Conservation (phyloP, 2,888 invertebrate genomes). For the Ophioninae sp. region DNA sequence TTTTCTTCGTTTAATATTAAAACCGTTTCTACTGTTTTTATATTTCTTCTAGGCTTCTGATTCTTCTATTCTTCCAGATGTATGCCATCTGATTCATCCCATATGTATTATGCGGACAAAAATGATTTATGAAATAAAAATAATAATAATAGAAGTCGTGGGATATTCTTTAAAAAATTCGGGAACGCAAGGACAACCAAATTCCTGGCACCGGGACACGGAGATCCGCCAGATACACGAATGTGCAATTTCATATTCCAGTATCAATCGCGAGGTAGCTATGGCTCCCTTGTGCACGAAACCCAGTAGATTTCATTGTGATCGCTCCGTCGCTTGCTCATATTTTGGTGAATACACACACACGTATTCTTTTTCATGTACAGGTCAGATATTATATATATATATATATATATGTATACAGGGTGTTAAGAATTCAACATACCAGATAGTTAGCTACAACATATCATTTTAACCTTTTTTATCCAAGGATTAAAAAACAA, state of each 20-base stretch:
- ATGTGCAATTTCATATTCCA: conserved; percentile 57
- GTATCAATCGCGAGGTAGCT: conserved; percentile 52
- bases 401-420: too few species aligned
- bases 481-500: too few species aligned
- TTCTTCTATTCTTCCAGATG: neutral
- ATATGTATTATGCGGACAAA: conserved; percentile 7
- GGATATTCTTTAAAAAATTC: conserved; percentile 36
- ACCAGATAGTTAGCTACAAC: too few species aligned
- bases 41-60: too few species aligned
- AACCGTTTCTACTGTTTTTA: too few species aligned
- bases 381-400: neutral
- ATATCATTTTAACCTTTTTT: too few species aligned
- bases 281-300: conserved; percentile 11
- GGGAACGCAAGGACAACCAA: conserved; percentile 24
- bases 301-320: conserved; percentile 27
- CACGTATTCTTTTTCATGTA: neutral
- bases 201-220: conserved; percentile 12
- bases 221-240: conserved; percentile 30
- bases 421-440: too few species aligned
- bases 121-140: neutral
- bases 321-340: conserved; percentile 17
- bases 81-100: neutral
- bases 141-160: neutral
- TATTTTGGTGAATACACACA: conserved; percentile 20
- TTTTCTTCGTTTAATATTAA: too few species aligned